Evolutionary conservation across 1,140 invertebrate genomes (phyloP).

Genomic region (Pristionchus pacificus): DNA sequence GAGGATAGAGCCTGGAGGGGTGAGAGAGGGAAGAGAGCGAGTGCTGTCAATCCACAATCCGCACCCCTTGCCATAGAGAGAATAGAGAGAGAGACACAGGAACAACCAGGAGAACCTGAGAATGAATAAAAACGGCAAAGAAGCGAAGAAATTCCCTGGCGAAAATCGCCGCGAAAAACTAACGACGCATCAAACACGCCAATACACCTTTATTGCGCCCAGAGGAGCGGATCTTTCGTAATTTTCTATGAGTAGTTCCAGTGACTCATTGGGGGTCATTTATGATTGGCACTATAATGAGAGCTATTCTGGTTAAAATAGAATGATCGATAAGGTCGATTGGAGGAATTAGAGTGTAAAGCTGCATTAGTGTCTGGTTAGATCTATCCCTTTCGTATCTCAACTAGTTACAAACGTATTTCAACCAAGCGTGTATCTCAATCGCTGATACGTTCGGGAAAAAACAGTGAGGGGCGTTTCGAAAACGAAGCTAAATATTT

Average conservation of each 20-base stretch:
- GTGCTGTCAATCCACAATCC: no score
- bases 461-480: conserved; percentile 7
- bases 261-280: no score
- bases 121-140: not conserved
- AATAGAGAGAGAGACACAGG: not conserved
- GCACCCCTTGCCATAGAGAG: not conserved
- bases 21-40: not conserved
- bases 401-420: conserved; percentile 3
- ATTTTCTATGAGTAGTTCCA: no score
- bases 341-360: no score
- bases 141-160: not conserved
- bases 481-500: not conserved
- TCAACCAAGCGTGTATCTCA: conserved; percentile 11
- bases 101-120: not conserved
- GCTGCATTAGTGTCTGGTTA: conserved; percentile 14
- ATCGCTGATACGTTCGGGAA: conserved; percentile 17
- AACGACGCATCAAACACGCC: no score
- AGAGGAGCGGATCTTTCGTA: no score
- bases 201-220: no score
- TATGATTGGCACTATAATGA: no score
- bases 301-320: no score
- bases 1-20: not conserved
- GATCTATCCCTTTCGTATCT: not conserved
- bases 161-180: no score
- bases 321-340: no score